Base-by-base conservation (phyloP, 2,797 vertebrate genomes). In the Sarcophilus harrisii region DNA sequence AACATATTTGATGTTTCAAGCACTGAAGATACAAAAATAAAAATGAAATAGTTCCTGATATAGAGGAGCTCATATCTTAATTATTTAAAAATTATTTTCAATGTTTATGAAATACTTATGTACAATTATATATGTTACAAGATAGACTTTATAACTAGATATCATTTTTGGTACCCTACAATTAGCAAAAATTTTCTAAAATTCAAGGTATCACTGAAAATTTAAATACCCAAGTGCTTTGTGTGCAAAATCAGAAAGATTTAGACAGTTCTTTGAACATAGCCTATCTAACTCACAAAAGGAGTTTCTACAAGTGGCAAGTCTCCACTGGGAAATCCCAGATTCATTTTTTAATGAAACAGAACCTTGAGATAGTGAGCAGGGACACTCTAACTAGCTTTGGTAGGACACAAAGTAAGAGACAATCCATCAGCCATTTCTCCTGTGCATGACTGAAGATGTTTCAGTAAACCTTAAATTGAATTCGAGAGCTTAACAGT, bases 151-250 rank as follows among this genome's bases (percentile, higher is more conserved):
- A 58, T 87, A 93, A 94, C 32, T 93, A 91, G 18, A 81, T 81
- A 9, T 87, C 10, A 87, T 58, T 66, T 95, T 97, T 93, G 58
- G 92, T 58, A 87, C 62, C 92, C 57, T 38, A 87, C 94, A 94
- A 12, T 38, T n/a, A 90, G 3, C 57, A 94, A 94, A 96, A 94
- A 58, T 57, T 3, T 73, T 52, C 45, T 95, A 94, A 91, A 93
- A 66, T 87, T 87, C 73, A 27, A 45, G 38, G 38, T 27, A 45
- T 87, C 73, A 49, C 32, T 58, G 59, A 95, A 96, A 95, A 91
- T 13, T 66, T 45, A 94, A 94, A 97, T 95, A 94, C 73, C 90
- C 30, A 95, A 96, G 57, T 96, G n/a, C 55, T 94, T 90, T 92
- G 32, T 90, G 59, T 95, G 96, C 60, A 93, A 58, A 96, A 92